Percentiles rank a stretch among this genome's conserved stretches.
phyloP scores from a whole-genome alignment of 2,797 vertebrate genomes.

The Eremophila alpestris region DNA sequence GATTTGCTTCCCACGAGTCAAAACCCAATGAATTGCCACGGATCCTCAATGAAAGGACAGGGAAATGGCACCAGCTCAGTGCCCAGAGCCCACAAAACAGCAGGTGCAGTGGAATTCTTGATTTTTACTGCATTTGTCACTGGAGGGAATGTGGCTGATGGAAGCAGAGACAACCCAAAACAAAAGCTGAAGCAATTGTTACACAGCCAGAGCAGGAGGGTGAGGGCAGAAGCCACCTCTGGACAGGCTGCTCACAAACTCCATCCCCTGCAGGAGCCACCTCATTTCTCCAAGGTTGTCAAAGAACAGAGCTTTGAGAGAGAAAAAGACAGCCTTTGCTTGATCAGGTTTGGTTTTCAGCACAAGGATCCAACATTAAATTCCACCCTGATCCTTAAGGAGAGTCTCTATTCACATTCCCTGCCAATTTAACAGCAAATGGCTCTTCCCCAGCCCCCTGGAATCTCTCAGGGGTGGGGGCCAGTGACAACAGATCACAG shows the following conservation, averaged over 20 bases:
- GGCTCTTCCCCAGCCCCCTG: background rate
- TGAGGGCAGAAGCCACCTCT: background rate
- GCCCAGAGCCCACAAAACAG: background rate
- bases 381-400: background rate
- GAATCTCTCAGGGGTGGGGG: background rate
- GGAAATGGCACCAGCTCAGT: background rate
- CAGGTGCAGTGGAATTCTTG: background rate
- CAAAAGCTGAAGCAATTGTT: background rate
- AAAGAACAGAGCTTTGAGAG: background rate
- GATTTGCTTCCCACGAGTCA: background rate
- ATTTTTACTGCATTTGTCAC: background rate
- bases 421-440: background rate
- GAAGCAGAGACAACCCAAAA: background rate
- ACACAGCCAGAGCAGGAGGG: background rate
- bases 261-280: background rate
- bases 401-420: background rate
- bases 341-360: background rate
- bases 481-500: background rate
- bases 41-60: background rate
- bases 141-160: background rate
- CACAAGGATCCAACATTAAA: background rate
- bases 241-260: background rate
- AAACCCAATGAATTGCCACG: background rate
- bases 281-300: background rate
- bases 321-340: background rate